Evolutionary conservation across 2,797 vertebrate species (phyloP), one percentile per base, ranked within the genome.

Genomic region (Petrocephalus schoutedeni): DNA sequence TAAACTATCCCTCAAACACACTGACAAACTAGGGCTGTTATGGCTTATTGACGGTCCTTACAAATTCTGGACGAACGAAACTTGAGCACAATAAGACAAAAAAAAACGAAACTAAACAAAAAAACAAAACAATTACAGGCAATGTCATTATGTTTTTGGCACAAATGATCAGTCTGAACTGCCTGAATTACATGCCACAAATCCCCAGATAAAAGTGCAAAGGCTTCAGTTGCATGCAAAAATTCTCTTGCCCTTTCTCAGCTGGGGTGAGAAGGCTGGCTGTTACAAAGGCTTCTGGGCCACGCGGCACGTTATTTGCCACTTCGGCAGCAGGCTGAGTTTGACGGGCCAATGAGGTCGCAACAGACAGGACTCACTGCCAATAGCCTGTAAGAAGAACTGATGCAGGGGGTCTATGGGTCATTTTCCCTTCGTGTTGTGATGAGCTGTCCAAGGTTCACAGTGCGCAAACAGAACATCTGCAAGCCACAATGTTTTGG

Each of bases 1-100:
- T 84, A 90, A 88, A 87, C 80, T 86, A 77, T 85, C 74, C 71
- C 85, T 82, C 85, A 85, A 59, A 80, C 64, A 86, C 87, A 87
- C 88, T 58, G 82, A 87, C 83, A 88, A 83, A 87, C 88, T n/a
- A 45, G 64, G 49, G 53, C 49, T 56, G 57, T 64, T 89, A 67
- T 80, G 87, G 45, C 84, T 89, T 82, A 87, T 74, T 57, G 88
- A 57, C 16, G 16, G 87, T 12, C 54, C 14, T 57, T 6, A 45
- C 32, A 80, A 87, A 58, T 56, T 80, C 67, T 56, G 71, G 61
- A 54, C 86, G 54, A 54, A 41, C 64, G 54, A 71, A 71, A 56
- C 86, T 28, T 74, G 61, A n/a, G 6, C 61, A 53, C 49, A 36
- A 56, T 61, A 87, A 67, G 41, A 53, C 41, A 71, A 71, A 53